Evolutionary conservation across 2,113 vertebrate genomes (phyloP), one percentile per base, ranked within the genome.

Genomic region (Carassius gibelio): DNA sequence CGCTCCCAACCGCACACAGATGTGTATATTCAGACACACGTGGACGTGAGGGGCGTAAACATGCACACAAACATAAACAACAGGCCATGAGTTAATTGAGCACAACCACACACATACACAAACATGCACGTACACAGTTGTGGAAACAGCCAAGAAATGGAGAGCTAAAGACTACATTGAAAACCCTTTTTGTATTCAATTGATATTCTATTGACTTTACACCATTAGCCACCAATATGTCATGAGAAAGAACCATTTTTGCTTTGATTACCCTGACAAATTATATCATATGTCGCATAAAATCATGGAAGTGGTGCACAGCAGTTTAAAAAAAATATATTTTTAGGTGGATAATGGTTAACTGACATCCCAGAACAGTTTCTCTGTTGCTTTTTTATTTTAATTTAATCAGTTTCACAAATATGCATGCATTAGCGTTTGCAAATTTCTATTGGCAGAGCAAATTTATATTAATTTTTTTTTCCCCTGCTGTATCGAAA

Each of bases 1-100:
- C 79, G 61, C 87, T 69, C 87, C 62, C 83, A 71, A 82, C 26
- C 85, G 42, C 81, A 80, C 78, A 71, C 75, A 48, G 38, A 66
- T 81, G 78, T 81, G 79, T 81, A 9, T 8, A 23, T 52, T 68
- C 61, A 36, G 62, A 68, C 23, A 42, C 34, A 38, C 50, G 19
- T 82, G 68, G 64, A 71, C 17, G 14, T 34, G 45, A 82, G 64
- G 45, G 80, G 64, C 3, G 45, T 34, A 15, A 80, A 52, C 45
- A 13, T 5, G 1, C 62, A 19, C 78, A 30, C 45, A 45, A 52
- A 57, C 80, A 64, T 26, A 64, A 80, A 80, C 59, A 80, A 48
- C 77, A 80, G 59, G 36, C 13, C 59, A 10, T 42, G n/a, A 80
- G 78, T 64, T 17, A 36, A 62, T 80, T 48, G 45, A 23, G 45